A percentile compares a stretch with the other conserved stretches of the same genome.
Evolutionary conservation across 2,888 invertebrate genomes (phyloP).

Genomic region (Watsonalla cultraria): DNA sequence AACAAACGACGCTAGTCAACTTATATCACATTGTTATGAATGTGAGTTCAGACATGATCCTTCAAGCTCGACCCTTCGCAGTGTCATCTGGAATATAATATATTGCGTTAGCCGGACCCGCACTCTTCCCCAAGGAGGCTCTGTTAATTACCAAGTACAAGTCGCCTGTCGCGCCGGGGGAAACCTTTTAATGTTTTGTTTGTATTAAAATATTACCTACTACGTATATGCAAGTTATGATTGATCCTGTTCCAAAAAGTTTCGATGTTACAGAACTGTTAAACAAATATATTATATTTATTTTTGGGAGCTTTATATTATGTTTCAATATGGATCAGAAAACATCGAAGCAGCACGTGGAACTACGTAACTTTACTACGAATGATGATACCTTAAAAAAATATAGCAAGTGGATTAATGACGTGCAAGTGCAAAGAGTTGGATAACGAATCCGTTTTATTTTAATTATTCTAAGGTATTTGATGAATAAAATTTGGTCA

Average conservation of each 20-base stretch:
- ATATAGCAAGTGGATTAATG: no score
- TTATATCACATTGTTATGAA: conserved; percentile 16
- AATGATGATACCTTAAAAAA: no score
- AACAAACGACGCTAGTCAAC: neutral
- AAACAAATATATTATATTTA: no score
- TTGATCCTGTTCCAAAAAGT: conserved; percentile 6
- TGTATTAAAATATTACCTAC: conserved; percentile 21
- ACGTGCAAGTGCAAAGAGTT: no score
- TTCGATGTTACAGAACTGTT: neutral
- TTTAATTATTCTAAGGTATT: no score
- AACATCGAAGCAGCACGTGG: no score
- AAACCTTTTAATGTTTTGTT: conserved; percentile 59
- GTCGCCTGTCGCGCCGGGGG: conserved; percentile 52
- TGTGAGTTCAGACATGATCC: conserved; percentile 59
- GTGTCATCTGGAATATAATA: conserved; percentile 76
- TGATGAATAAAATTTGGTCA: no score
- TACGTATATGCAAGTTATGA: conserved; percentile 8
- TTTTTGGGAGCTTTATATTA: no score
- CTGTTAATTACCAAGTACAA: conserved; percentile 83
- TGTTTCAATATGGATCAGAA: no score
- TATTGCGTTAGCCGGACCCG: conserved; percentile 67
- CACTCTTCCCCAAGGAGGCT: conserved; percentile 68
- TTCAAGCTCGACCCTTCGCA: conserved; percentile 56
- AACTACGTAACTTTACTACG: no score
- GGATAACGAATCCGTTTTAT: no score